Conservation (phyloP, 2,797 vertebrate genomes). For the Sternotherus odoratus region DNA sequence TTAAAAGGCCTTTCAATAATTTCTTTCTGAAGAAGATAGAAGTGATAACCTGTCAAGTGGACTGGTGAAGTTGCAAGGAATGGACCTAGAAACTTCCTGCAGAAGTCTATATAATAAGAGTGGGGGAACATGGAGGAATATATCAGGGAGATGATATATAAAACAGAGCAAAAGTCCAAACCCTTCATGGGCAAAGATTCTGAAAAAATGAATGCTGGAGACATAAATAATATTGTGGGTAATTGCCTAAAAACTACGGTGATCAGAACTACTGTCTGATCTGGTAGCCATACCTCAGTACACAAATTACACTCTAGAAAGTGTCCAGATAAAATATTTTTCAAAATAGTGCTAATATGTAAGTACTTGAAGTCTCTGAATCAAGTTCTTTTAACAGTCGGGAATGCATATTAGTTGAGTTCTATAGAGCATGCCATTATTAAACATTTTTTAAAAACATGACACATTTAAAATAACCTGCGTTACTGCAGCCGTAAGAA, state of each 20-base stretch:
- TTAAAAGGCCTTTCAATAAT: constrained; percentile 17
- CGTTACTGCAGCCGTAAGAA: neutral
- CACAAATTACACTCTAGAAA: neutral
- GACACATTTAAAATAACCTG: accelerated
- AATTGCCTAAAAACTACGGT: neutral
- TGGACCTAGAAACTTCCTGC: neutral
- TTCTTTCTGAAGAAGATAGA: neutral
- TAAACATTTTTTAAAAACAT: neutral
- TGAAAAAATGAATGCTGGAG: neutral
- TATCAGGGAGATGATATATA: neutral
- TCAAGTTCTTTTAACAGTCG: neutral
- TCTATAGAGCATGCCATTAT: neutral
- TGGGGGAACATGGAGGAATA: neutral
- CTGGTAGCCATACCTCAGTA: neutral
- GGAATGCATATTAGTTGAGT: neutral
- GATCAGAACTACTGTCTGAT: neutral
- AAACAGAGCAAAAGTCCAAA: neutral
- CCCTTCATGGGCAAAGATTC: neutral
- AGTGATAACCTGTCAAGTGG: neutral
- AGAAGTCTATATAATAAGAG: neutral
- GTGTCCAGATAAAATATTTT: neutral
- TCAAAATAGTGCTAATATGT: neutral
- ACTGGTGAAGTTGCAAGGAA: constrained; percentile 6
- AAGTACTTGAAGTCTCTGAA: neutral
- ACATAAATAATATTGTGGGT: neutral